Evolutionary conservation across 2,888 invertebrate species (phyloP), one percentile per base, ranked within the genome.

Genomic region (Hirtodrosophila duncani): DNA sequence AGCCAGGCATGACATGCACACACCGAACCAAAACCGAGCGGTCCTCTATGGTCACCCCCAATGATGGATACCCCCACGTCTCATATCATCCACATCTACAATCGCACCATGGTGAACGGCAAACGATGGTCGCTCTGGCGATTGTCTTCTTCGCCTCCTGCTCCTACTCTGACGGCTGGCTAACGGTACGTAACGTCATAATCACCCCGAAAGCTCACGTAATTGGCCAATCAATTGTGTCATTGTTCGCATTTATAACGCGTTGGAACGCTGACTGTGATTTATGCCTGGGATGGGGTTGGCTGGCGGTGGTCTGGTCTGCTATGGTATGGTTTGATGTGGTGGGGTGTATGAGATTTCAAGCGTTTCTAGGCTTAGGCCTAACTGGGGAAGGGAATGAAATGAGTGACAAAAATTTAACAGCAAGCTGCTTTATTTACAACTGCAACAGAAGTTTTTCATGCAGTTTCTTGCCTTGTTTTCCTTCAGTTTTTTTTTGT

Each of bases 191-290:
- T 72, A 81, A 79, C 80, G 74, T 77, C 78, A 84, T 83, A 83
- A 83, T 83, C 83, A 83, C 83, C 83, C 74, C 63, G 78, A 80
- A 36, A 80, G 72, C 72, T 59, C 74, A 78, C 82, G 83, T 86
- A 86, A 86, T 86, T 86, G 86, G 85, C 86, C 86, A 86, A 86
- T 86, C 86, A 86, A 86, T 86, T 71, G 81, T 71, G 71, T 71
- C 71, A 71, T 71, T 71, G 71, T 71, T 71, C 71, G 81, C 71
- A 71, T 71, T 71, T 71, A 71, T 71, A 80, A 71, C 71, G 80
- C 81, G 71, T n/a, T n/a, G n/a, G n/a, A n/a, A n/a, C 51, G 29
- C 74, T 53, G 5, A 55, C 60, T 44, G 80, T 80, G 79, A 84
- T 84, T 84, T 84, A 81, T 84, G 65, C 57, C 27, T 42, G 61